Conservation (phyloP, 2,888 invertebrate genomes). For the Acronicta leporina region DNA sequence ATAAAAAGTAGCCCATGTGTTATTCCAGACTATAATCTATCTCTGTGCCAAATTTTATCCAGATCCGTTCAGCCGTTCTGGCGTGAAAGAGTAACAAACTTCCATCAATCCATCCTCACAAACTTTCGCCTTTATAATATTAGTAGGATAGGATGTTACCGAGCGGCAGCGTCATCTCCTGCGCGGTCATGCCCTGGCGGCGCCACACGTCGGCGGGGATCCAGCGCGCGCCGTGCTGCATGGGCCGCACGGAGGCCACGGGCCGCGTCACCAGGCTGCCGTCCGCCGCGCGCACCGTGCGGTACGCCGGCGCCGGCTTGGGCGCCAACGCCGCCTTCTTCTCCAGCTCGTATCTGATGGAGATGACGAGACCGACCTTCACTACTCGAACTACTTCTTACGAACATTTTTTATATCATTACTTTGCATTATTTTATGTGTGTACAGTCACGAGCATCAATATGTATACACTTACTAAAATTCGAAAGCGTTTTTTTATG, state of each 20-base stretch:
- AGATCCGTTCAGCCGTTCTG: too few species aligned
- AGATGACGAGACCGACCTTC: not conserved
- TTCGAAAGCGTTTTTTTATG: too few species aligned
- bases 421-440: too few species aligned
- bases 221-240: conserved; percentile 94
- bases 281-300: conserved; percentile 91
- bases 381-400: not conserved
- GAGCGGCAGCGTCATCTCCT: conserved; percentile 97
- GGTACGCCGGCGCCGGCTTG: conserved; percentile 88
- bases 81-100: too few species aligned
- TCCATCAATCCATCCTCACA: too few species aligned
- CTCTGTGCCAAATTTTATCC: too few species aligned
- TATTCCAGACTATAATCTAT: too few species aligned
- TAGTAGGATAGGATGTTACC: conserved; percentile 80
- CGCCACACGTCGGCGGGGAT: conserved; percentile 97
- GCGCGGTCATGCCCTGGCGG: conserved; percentile 97
- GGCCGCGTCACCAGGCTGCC: conserved; percentile 91
- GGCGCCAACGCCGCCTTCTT: conserved; percentile 94
- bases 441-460: too few species aligned
- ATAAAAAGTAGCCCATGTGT: too few species aligned
- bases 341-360: conserved; percentile 95
- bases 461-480: too few species aligned
- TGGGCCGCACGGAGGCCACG: conserved; percentile 93
- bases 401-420: too few species aligned
- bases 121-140: too few species aligned